Base-by-base conservation (phyloP, 1,140 invertebrate species). In the Telenomus remus region DNA sequence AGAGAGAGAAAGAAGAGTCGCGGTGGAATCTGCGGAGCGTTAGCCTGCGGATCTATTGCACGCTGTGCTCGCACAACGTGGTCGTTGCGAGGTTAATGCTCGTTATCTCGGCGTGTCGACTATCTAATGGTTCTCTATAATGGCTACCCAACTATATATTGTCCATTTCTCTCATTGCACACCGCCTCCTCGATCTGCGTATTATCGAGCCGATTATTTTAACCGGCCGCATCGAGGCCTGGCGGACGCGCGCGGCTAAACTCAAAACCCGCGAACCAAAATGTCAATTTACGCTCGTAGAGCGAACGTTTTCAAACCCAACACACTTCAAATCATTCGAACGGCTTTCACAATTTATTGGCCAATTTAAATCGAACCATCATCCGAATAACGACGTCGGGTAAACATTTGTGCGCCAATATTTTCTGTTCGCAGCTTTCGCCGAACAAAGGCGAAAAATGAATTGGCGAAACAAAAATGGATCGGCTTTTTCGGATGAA, bases 31-130 rank as follows among this genome's bases (percentile, higher is more conserved):
- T 78, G 59, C 54, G 46, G 59, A 63, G 47, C 55, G 75, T 65
- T 77, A 55, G 68, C 54, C 74, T 74, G 68, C 74, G 60, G 70
- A 81, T 79, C 64, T 47, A 71, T 61, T 60, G 68, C 55, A 66
- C 64, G 71, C 66, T 69, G 53, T 59, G 63, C 80, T 78, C 77
- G 78, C 78, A 80, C 85, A 86, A 83, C 83, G 84, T 80, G 81
- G 76, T 81, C 76, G 81, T 85, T 84, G 82, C 79, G 81, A 80
- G 85, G 84, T 84, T 87, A 88, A 88, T 87, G 85, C 85, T 87
- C 86, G 86, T 87, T 88, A 88, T 87, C 86, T 86, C 84, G 81
- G 85, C 81, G 83, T 84, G 84, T 86, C 84, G 83, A 86, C 87
- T 87, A 85, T 87, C 86, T 87, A 87, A 88, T 87, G 86, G 84